Conservation (phyloP, 1,140 invertebrate species). For the Pseudomyrmex cubaensis region DNA sequence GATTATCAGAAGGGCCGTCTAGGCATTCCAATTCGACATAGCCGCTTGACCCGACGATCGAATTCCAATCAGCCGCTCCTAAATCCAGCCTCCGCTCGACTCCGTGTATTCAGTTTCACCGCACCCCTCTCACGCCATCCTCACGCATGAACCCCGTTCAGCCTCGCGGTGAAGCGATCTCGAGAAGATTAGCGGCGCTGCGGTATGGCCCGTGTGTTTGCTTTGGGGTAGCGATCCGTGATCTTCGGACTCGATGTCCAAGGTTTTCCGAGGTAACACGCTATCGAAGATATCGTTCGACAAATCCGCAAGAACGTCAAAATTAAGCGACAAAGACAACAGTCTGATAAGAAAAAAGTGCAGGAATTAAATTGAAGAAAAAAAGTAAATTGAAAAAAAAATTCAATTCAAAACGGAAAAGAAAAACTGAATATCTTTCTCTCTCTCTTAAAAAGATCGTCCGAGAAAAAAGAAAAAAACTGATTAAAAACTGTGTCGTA, state of each 20-base stretch:
- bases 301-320: not conserved
- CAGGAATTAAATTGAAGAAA: not conserved
- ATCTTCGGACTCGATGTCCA: conserved; percentile 4
- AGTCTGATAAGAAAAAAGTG: not conserved
- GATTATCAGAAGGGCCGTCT: conserved; percentile 64
- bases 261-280: conserved; percentile 1
- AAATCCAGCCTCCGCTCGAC: conserved; percentile 42
- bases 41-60: conserved; percentile 74
- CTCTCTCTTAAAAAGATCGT: too few species aligned
- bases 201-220: conserved; percentile 32
- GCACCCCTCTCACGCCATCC: not conserved
- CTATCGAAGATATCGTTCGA: not conserved
- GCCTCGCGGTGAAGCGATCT: conserved; percentile 39
- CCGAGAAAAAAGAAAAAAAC: not conserved
- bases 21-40: conserved; percentile 76
- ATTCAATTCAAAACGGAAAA: not conserved
- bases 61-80: conserved; percentile 76
- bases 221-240: conserved; percentile 17
- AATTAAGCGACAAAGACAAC: not conserved
- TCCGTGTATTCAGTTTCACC: not conserved
- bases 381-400: not conserved
- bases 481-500: not conserved
- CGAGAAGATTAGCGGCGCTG: conserved; percentile 64
- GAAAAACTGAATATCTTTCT: not conserved
- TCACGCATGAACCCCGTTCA: conserved; percentile 40